These are phyloP conservation scores for Prenolepis imparis DNA, from an alignment of 2,888 invertebrate species.

Conservation along the genomic window DNA sequence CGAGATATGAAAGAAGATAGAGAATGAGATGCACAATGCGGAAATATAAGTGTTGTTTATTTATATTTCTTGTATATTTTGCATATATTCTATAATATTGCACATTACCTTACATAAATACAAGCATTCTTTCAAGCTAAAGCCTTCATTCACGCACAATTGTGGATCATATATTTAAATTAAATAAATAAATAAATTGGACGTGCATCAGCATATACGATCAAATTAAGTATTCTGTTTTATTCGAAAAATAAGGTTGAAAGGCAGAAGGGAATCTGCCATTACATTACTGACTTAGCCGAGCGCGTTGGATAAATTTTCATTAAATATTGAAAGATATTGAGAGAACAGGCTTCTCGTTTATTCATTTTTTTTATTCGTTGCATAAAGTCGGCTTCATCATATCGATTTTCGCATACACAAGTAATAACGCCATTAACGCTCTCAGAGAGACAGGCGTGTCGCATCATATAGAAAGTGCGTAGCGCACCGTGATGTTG, in stretches of 20 bases:
- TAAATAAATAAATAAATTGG: not conserved
- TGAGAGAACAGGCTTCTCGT: not conserved
- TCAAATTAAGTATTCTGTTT: not conserved
- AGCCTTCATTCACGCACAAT: not conserved
- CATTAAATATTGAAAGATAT: not conserved
- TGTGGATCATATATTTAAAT: not conserved
- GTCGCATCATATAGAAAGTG: not conserved
- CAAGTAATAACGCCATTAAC: not conserved
- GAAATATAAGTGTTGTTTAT: conserved; percentile 25
- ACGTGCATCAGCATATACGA: not conserved
- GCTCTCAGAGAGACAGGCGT: not conserved
- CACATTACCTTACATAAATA: conserved; percentile 1
- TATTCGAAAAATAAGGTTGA: not conserved
- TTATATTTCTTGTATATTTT: not conserved
- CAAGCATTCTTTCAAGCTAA: not conserved
- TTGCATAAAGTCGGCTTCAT: not conserved
- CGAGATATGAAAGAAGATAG: not conserved
- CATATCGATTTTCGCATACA: not conserved
- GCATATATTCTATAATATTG: not conserved
- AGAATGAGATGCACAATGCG: not conserved
- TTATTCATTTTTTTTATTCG: not conserved
- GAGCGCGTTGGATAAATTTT: not conserved
- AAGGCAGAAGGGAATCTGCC: not conserved
- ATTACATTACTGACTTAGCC: not conserved
- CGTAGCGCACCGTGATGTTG: conserved; percentile 17